Base-by-base conservation (phyloP, 2,113 vertebrate genomes). In the Cochlearius cochlearius region DNA sequence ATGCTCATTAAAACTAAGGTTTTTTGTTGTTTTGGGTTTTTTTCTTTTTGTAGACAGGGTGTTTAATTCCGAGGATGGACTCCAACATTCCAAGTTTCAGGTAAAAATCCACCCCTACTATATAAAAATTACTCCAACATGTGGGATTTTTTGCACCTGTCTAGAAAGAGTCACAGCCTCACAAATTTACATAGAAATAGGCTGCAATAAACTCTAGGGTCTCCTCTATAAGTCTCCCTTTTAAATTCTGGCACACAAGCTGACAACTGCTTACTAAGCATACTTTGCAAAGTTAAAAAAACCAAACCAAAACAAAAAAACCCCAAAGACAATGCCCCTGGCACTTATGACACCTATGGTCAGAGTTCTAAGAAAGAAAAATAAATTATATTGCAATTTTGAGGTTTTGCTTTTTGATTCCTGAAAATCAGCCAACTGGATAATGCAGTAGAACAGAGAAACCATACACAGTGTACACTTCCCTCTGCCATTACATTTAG, bases 361-460 rank as follows among this genome's bases (percentile, higher is more conserved):
- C 69, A 63, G n/a, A 86, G 52, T n/a, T 80, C 41, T 45, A 52
- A 11, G 73, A 23, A 8, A 71, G 39, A 58, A 18, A 29, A 5
- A 7, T 34, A 34, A 22, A 23, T 26, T 83, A 38, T 75, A 25
- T 41, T 87, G 69, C 36, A 71, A 38, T 60, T 45, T n/a, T 21
- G 45, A 88, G 16, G 45, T 25, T 89, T 71, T 82, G 22, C 21
- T 62, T 87, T 75, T 73, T 73, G 59, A 58, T 27, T 68, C 12
- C 50, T 67, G 27, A 88, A 91, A 94, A 85, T 91, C 75, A 92
- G 56, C 62, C 63, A 90, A 45, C 7, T 60, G 59, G 75, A 53
- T 81, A 93, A 88, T 14, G 59, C 52, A 85, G 21, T 11, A 59
- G 27, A 86, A 91, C 62, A 93, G 86, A 90, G 58, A 73, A 93